Conservation (phyloP, 2,113 vertebrate genomes). For the Mobula birostris region DNA sequence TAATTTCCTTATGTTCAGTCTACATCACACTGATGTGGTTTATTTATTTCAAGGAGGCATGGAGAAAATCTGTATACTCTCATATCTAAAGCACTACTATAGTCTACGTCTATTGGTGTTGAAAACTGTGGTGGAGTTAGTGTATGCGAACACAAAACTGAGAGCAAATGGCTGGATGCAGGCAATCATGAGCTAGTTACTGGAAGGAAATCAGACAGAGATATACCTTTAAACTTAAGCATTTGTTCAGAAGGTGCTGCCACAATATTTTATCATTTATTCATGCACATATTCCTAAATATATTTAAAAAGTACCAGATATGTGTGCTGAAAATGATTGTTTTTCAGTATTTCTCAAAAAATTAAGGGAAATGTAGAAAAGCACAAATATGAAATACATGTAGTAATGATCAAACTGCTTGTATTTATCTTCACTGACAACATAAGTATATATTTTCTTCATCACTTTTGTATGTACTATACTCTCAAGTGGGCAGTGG, state of each 20-base stretch:
- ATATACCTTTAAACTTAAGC: not conserved
- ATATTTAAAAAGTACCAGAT: not conserved
- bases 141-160: not conserved
- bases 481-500: not conserved
- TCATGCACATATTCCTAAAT: not conserved
- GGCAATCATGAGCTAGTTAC: not conserved
- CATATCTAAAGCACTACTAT: not conserved
- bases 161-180: not conserved
- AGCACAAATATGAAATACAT: not conserved
- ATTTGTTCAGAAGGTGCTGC: not conserved
- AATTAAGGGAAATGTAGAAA: constrained; percentile 15
- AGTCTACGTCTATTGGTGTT: not conserved
- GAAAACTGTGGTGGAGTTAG: not conserved
- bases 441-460: not conserved
- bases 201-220: not conserved
- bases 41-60: not conserved
- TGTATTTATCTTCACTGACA: constrained; percentile 24
- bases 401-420: constrained; percentile 4
- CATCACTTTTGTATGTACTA: not conserved
- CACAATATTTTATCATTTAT: not conserved
- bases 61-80: not conserved
- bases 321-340: not conserved
- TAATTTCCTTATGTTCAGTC: not conserved
- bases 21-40: not conserved
- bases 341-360: not conserved